Evolutionary conservation across 2,113 vertebrate species (phyloP).

Genomic region (Aleadryas rufinucha): DNA sequence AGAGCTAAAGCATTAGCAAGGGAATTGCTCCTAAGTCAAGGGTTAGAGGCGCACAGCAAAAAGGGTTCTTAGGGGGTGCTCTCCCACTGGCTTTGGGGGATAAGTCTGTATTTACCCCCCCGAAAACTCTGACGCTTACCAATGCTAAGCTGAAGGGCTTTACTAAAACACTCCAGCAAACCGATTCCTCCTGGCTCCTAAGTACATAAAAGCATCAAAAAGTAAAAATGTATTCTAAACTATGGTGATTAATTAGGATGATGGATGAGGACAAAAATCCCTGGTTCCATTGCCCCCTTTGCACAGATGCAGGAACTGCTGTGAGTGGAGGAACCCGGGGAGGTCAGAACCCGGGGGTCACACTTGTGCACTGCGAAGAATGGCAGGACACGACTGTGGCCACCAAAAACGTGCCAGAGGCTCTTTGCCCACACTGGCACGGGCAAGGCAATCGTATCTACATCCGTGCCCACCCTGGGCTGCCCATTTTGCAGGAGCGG

Average conservation of each 20-base stretch:
- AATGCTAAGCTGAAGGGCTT: conserved; percentile 5
- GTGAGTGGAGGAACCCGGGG: not conserved
- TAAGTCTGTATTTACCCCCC: not conserved
- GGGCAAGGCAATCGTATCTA: rapidly evolving
- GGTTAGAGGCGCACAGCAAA: not conserved
- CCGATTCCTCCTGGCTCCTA: not conserved
- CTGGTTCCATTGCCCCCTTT: not conserved
- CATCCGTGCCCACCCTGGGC: not conserved
- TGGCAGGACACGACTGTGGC: rapidly evolving
- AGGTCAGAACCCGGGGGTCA: not conserved
- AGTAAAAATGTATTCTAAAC: not conserved
- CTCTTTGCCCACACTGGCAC: not conserved
- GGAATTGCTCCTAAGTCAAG: conserved; percentile 24
- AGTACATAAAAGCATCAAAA: conserved; percentile 29
- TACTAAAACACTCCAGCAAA: not conserved
- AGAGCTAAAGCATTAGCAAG: conserved; percentile 33
- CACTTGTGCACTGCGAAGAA: not conserved
- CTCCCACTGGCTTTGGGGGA: not conserved
- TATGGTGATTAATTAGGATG: not conserved
- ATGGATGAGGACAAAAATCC: not conserved
- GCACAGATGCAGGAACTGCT: not conserved
- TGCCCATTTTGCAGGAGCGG: not conserved
- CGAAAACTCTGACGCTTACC: not conserved
- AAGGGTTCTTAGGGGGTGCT: not conserved
- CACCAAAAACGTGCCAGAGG: not conserved